These are phyloP conservation scores for Artibeus jamaicensis DNA, from an alignment of 2,797 vertebrate species.

Conservation along the genomic window DNA sequence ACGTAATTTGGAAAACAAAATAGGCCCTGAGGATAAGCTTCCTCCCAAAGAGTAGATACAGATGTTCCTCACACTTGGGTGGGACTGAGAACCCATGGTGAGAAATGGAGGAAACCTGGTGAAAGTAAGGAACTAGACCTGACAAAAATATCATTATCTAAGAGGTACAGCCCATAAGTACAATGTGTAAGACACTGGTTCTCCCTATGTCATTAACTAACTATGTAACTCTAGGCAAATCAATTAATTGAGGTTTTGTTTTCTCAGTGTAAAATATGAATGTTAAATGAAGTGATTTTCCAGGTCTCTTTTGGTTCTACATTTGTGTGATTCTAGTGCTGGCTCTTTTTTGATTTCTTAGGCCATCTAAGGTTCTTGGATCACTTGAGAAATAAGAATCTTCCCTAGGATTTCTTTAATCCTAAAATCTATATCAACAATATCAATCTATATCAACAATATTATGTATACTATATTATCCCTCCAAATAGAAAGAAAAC, in stretches of 20 bases:
- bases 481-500: background rate
- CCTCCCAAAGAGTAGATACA: background rate
- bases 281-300: background rate
- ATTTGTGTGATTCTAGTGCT: background rate
- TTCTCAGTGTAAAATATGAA: background rate
- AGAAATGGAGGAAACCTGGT: constrained; percentile 29
- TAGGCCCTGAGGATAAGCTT: background rate
- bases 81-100: background rate
- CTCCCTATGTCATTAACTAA: background rate
- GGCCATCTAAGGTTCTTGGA: background rate
- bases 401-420: constrained; percentile 24
- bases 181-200: background rate
- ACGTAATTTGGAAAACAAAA: constrained; percentile 16
- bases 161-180: background rate
- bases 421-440: background rate
- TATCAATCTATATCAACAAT: background rate
- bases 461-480: background rate
- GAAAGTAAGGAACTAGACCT: background rate
- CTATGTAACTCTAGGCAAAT: background rate
- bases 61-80: background rate
- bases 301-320: background rate
- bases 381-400: constrained; percentile 4
- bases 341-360: background rate
- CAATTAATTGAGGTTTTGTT: background rate
- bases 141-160: background rate